phyloP scores from a whole-genome alignment of 2,797 vertebrate genomes.

The Aselliscus stoliczkanus region DNA sequence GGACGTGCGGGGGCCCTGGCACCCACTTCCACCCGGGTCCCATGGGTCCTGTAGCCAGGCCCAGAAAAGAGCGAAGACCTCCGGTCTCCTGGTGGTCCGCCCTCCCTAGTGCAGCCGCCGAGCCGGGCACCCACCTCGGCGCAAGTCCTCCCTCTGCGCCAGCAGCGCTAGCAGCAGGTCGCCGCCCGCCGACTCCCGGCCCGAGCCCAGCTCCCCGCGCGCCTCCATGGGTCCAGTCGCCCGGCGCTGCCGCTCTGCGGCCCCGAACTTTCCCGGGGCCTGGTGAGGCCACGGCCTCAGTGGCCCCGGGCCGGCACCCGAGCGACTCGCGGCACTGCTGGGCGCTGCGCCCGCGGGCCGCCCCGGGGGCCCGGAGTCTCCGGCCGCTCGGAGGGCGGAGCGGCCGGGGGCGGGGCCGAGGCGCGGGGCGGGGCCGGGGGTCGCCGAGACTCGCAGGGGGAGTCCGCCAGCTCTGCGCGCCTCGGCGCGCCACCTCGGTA shows the following conservation, averaged over 20 bases:
- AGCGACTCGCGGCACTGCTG: constrained; percentile 20
- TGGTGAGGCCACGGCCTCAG: background rate
- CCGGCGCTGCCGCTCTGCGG: background rate
- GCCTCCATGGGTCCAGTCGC: constrained; percentile 84
- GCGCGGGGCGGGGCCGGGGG: background rate
- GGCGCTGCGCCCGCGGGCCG: constrained; percentile 56
- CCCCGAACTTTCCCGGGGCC: constrained; percentile 21
- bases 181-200: constrained; percentile 79
- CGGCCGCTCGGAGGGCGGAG: background rate
- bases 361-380: background rate
- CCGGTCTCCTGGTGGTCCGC: background rate
- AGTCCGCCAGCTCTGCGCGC: background rate
- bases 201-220: constrained; percentile 78
- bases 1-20: background rate
- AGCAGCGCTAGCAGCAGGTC: constrained; percentile 87
- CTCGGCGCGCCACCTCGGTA: background rate
- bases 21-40: background rate
- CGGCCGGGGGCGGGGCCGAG: background rate
- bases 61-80: background rate
- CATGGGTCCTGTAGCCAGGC: background rate
- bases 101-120: background rate
- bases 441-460: background rate
- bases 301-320: background rate
- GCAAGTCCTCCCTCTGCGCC: constrained; percentile 85
- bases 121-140: constrained; percentile 81